phyloP scores from a whole-genome alignment of 2,113 vertebrate genomes.

The Tragelaphus strepsiceros region DNA sequence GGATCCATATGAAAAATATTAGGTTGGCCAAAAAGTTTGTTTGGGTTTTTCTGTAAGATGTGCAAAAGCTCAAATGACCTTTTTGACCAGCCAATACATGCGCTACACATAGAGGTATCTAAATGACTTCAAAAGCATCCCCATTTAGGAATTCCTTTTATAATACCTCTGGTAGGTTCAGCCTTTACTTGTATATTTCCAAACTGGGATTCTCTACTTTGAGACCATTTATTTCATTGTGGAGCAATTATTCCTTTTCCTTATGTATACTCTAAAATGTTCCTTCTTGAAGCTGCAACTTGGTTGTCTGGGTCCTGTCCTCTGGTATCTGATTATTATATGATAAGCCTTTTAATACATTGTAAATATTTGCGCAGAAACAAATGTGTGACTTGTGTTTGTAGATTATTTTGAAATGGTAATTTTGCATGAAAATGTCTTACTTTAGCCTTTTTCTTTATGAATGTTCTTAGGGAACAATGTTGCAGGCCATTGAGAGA shows the following conservation, averaged over 20 bases:
- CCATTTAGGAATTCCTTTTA: background rate
- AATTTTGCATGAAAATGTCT: background rate
- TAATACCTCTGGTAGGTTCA: background rate
- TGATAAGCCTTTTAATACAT: background rate
- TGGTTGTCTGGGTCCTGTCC: background rate
- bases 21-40: background rate
- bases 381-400: background rate
- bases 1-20: background rate
- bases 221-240: background rate
- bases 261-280: background rate
- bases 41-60: background rate
- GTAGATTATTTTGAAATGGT: constrained; percentile 5
- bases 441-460: constrained; percentile 39
- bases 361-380: background rate
- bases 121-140: background rate
- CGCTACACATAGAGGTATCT: background rate
- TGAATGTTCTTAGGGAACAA: constrained; percentile 87
- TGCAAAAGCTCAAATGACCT: background rate
- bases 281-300: background rate
- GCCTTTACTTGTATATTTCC: background rate
- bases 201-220: background rate
- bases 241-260: background rate
- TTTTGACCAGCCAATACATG: background rate
- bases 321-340: background rate
- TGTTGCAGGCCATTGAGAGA: constrained; percentile 97